phyloP scores from a whole-genome alignment of 2,888 invertebrate genomes.

The Oasisia sp. region DNA sequence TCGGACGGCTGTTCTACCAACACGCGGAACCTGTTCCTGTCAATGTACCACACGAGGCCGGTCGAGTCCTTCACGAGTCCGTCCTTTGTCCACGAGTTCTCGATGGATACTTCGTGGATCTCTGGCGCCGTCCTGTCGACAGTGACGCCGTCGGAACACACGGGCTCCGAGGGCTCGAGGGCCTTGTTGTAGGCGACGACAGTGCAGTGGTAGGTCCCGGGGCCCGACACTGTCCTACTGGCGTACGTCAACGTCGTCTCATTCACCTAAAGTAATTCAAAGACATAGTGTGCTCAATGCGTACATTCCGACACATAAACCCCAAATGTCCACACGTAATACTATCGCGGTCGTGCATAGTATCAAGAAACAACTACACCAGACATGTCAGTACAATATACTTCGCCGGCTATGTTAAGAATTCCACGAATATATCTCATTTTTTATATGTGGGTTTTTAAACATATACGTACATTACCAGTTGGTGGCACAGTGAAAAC shows the following conservation, averaged over 20 bases:
- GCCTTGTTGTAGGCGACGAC: constrained; percentile 50
- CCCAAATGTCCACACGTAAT: too few species aligned
- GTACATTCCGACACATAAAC: too few species aligned
- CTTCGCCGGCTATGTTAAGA: too few species aligned
- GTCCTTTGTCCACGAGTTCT: constrained; percentile 4
- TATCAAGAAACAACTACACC: too few species aligned
- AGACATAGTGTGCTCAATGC: neutral
- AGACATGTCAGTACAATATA: too few species aligned
- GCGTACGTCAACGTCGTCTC: constrained; percentile 1
- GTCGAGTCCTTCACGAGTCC: constrained; percentile 18
- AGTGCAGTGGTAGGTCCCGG: constrained; percentile 39
- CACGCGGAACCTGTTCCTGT: neutral
- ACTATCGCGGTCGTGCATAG: too few species aligned
- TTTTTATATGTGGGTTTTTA: too few species aligned
- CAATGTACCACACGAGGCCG: neutral
- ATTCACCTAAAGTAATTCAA: neutral
- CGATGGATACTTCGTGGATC: neutral
- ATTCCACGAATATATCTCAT: too few species aligned
- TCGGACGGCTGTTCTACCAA: neutral
- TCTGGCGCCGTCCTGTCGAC: constrained; percentile 40
- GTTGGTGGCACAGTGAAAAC: neutral
- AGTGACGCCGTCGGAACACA: constrained; percentile 50
- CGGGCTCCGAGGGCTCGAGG: constrained; percentile 44
- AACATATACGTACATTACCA: neutral
- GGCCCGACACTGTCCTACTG: neutral